Evolutionary conservation across 1,140 invertebrate species (phyloP).

Genomic region (Panulirus ornatus): DNA sequence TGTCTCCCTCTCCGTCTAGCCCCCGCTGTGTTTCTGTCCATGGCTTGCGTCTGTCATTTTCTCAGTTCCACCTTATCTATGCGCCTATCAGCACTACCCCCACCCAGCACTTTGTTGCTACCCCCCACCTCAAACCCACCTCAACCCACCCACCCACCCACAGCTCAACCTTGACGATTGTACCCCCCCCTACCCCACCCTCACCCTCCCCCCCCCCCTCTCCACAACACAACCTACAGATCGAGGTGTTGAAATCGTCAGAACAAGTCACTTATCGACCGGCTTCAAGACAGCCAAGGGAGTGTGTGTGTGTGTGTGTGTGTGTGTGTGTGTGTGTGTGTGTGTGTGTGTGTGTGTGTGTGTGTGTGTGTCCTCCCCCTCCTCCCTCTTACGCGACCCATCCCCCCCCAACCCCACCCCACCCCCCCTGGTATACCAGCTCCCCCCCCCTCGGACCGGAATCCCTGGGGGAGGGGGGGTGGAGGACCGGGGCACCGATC

Average conservation of each 20-base stretch:
- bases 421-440: no score
- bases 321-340: slow-evolving; percentile 19
- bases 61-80: background rate
- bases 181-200: background rate
- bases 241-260: no score
- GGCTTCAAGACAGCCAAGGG: no score
- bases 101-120: background rate
- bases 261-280: no score
- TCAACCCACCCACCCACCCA: background rate
- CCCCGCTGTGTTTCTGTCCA: background rate
- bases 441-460: no score
- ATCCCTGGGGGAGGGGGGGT: no score
- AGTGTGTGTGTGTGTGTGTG: no score
- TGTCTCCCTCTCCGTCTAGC: background rate
- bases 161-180: background rate
- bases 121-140: background rate
- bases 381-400: no score
- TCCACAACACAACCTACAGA: background rate
- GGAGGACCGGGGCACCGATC: no score
- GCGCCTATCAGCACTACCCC: background rate
- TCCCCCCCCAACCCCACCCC: no score
- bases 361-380: background rate
- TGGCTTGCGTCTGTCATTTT: background rate
- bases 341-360: slow-evolving; percentile 5
- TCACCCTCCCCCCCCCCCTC: background rate